phyloP scores from a whole-genome alignment of 64 coral and sea anemone genomes.

The Stichodactyla mertensii region DNA sequence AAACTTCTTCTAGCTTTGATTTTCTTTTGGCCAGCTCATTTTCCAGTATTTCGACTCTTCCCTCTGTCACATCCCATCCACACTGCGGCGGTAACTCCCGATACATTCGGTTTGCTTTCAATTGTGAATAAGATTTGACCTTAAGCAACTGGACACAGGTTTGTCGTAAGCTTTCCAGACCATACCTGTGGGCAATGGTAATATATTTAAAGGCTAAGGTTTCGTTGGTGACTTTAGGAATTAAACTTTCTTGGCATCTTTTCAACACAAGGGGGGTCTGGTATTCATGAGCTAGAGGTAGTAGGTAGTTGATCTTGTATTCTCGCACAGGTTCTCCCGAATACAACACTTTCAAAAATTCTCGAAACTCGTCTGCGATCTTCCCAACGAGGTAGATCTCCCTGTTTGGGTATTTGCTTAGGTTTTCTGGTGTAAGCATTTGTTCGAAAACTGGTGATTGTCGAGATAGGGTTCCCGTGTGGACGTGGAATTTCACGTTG shows the following conservation, averaged over 20 bases:
- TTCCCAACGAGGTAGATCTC: constrained; percentile 25
- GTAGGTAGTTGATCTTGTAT: constrained; percentile 21
- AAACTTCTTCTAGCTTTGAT: neutral
- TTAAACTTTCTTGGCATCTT: constrained; percentile 22
- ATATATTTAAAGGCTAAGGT: constrained; percentile 35
- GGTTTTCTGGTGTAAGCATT: constrained; percentile 7
- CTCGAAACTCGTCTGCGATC: constrained; percentile 20
- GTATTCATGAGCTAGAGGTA: constrained; percentile 21
- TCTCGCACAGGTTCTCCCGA: constrained; percentile 19
- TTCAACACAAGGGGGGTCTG: neutral
- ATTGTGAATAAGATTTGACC: neutral
- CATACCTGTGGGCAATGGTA: constrained; percentile 20
- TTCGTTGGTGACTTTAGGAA: constrained; percentile 20
- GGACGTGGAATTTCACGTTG: constrained; percentile 21
- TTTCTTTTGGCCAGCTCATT: neutral
- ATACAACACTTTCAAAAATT: constrained; percentile 25
- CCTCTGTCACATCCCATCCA: constrained; percentile 24
- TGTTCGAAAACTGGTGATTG: constrained; percentile 13
- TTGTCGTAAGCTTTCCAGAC: neutral
- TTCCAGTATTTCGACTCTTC: constrained; percentile 15
- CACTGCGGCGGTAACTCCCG: constrained; percentile 12
- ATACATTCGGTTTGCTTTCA: constrained; percentile 19
- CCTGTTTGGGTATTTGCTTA: constrained; percentile 11
- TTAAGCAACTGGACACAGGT: constrained; percentile 12
- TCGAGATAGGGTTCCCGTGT: constrained; percentile 10